Base-by-base conservation (phyloP, 2,797 vertebrate genomes). In the Semaprochilodus insignis region DNA sequence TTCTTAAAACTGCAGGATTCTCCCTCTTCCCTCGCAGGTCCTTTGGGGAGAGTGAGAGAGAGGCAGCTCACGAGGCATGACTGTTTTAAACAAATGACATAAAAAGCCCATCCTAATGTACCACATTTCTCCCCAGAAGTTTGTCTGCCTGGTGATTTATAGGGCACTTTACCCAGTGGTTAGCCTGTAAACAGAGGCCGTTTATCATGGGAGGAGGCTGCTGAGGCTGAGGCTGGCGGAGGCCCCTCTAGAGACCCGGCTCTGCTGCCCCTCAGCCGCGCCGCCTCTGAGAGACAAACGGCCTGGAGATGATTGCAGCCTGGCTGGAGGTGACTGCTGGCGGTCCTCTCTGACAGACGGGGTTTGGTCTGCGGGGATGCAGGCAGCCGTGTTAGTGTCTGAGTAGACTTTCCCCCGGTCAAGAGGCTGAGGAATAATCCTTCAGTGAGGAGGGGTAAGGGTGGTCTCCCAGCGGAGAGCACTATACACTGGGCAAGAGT, bases 181-280 rank as follows among this genome's bases (percentile, higher is more conserved):
- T 91, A 91, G 89, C 90, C 90, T 88, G 90, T 91, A 90, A 91
- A 91, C 90, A 91, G 89, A 82, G 80, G 87, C 90, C 87, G 89
- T 91, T 90, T 84, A 88, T 91, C 90, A 90, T 70, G 55, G 83
- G 73, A 57, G 77, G 84, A 78, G 69, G 78, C 69, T 67, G 66
- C 66, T 69, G 34, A 77, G 84, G 63, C 69, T 34, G 83, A 86
- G 78, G 75, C 83, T 62, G 51, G 79, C 82, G 48, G 83, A 80
- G 81, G 72, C 44, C 87, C 85, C 89, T 90, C 85, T 83, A 74
- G 89, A 89, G 90, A 84, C 83, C 80, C 83, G 81, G 77, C 83
- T 74, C 72, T 84, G 76, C 84, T 67, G 78, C 75, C 76, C 85
- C 63, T 40, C 83, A 82, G 86, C 80, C 75, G 83, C 85, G 23